These are phyloP conservation scores for Myotis planiceps DNA, from an alignment of 2,797 vertebrate species.

Conservation along the genomic window DNA sequence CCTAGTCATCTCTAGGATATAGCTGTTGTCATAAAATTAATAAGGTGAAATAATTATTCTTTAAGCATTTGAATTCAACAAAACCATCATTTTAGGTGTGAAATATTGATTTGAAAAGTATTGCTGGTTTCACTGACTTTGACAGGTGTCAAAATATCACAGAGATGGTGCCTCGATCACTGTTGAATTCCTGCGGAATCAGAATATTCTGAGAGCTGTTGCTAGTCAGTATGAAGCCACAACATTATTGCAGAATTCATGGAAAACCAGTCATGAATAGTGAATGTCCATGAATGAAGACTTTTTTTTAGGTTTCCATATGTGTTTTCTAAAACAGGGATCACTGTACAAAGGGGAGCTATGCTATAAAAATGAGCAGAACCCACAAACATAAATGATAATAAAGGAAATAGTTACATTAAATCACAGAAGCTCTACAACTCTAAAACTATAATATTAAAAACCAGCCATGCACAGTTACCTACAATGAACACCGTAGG, in stretches of 20 bases:
- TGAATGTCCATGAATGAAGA: not conserved
- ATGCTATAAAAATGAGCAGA: not conserved
- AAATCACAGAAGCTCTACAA: not conserved
- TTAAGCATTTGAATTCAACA: conserved; percentile 23
- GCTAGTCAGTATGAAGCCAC: not conserved
- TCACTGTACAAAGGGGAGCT: not conserved
- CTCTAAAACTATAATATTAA: conserved; percentile 27
- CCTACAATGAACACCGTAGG: not conserved
- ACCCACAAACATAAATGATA: not conserved
- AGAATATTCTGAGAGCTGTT: conserved; percentile 18
- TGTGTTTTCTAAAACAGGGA: not conserved
- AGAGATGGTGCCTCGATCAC: not conserved
- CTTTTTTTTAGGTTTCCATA: conserved; percentile 12
- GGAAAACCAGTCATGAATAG: conserved; percentile 29
- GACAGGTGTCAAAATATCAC: conserved; percentile 39
- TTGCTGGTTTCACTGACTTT: not conserved
- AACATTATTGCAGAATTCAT: conserved; percentile 8
- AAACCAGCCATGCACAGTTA: not conserved
- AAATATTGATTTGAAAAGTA: not conserved
- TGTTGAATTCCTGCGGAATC: conserved; percentile 40
- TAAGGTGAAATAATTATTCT: conserved; percentile 3
- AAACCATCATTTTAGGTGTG: not conserved
- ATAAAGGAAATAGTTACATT: not conserved
- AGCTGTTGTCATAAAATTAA: not conserved
- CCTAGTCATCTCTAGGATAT: not conserved